Evolutionary conservation across 2,113 vertebrate genomes (phyloP).

Genomic region (Heliornis fulica): DNA sequence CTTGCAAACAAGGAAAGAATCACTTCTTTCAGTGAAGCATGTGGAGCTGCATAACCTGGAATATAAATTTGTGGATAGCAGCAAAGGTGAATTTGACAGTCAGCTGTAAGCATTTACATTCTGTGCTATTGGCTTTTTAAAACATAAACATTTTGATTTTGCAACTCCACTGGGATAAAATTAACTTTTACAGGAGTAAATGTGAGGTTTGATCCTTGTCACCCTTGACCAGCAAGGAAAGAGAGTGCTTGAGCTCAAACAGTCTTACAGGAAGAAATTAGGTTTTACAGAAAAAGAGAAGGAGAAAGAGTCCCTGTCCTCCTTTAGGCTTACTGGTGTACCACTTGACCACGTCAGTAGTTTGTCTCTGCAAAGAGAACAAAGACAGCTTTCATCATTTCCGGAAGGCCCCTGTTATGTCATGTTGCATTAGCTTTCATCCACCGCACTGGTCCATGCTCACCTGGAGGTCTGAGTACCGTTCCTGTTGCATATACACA

Average conservation of each 20-base stretch:
- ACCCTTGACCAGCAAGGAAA: not conserved
- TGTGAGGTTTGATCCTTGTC: not conserved
- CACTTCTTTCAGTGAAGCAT: not conserved
- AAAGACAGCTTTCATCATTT: not conserved
- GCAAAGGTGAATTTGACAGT: not conserved
- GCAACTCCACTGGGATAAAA: not conserved
- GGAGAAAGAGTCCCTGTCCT: not conserved
- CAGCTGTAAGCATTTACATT: not conserved
- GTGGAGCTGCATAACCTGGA: not conserved
- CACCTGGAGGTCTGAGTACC: not conserved
- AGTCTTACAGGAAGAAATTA: not conserved
- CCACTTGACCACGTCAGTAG: not conserved
- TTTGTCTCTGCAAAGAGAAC: not conserved
- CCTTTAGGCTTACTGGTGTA: not conserved
- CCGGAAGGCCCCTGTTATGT: not conserved
- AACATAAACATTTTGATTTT: not conserved
- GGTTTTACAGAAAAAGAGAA: not conserved
- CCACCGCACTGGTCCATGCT: rapidly evolving
- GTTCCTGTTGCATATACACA: not conserved
- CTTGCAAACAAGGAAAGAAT: not conserved
- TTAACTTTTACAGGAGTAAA: not conserved
- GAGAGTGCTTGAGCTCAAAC: not conserved
- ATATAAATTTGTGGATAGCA: not conserved
- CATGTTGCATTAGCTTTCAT: not conserved
- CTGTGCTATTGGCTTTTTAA: not conserved